Evolutionary conservation across 2,888 invertebrate genomes (phyloP).

Genomic region (Pseudeuparius sepicola): DNA sequence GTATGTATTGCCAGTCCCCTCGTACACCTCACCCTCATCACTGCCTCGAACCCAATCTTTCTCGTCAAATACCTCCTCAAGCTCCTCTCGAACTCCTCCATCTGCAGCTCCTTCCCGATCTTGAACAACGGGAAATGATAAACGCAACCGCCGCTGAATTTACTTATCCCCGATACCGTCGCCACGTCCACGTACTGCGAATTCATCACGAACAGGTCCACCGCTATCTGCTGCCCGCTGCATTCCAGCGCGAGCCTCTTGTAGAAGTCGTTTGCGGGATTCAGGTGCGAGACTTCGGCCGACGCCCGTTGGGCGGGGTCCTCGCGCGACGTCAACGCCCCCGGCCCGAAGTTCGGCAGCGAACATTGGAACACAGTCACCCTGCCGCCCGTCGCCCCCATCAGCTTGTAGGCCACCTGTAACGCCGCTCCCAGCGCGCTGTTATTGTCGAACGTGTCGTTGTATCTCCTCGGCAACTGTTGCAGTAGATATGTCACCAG

Average conservation of each 20-base stretch:
- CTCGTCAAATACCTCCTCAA: slow-evolving; percentile 84
- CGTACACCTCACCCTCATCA: slow-evolving; percentile 93
- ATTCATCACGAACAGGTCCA: slow-evolving; percentile 90
- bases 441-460: slow-evolving; percentile 57
- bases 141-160: slow-evolving; percentile 90
- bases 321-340: slow-evolving; percentile 75
- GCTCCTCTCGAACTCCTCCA: slow-evolving; percentile 64
- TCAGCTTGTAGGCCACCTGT: slow-evolving; percentile 83
- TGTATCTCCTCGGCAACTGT: slow-evolving; percentile 64
- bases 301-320: slow-evolving; percentile 76
- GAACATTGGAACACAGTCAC: slow-evolving; percentile 90
- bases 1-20: slow-evolving; percentile 91
- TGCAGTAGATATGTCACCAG: slow-evolving; percentile 62
- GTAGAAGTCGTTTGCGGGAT: slow-evolving; percentile 96
- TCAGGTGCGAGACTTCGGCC: slow-evolving; percentile 77
- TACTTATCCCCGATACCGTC: slow-evolving; percentile 67
- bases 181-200: slow-evolving; percentile 91
- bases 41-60: slow-evolving; percentile 98
- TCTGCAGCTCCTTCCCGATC: slow-evolving; percentile 56
- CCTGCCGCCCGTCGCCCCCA: slow-evolving; percentile 89
- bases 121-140: slow-evolving; percentile 87
- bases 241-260: slow-evolving; percentile 94
- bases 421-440: slow-evolving; percentile 88
- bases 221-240: slow-evolving; percentile 90
- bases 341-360: slow-evolving; percentile 80